Evolutionary conservation across 2,888 invertebrate genomes (phyloP).

Genomic region (Belgica antarctica): DNA sequence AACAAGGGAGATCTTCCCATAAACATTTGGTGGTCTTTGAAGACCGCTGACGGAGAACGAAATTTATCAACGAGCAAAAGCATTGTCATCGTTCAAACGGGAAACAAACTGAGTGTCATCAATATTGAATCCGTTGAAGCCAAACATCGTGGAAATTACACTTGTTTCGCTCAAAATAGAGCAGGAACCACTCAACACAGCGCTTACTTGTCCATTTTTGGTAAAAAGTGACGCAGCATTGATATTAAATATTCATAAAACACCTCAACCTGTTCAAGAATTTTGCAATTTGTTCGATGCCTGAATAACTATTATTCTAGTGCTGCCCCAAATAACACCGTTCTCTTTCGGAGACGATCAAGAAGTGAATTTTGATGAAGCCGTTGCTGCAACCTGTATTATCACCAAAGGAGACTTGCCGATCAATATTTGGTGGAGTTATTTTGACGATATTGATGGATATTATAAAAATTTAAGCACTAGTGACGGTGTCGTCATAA

Average conservation of each 20-base stretch:
- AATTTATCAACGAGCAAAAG: slow-evolving; percentile 57
- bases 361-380: slow-evolving; percentile 60
- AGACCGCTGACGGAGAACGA: slow-evolving; percentile 50
- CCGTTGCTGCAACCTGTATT: slow-evolving; percentile 63
- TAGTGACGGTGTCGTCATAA: slow-evolving; percentile 56
- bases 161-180: slow-evolving; percentile 62
- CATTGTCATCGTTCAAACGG: slow-evolving; percentile 59
- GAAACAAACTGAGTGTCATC: slow-evolving; percentile 63
- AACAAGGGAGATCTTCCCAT: slow-evolving; percentile 76
- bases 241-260: neutral
- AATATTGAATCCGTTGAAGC: slow-evolving; percentile 64
- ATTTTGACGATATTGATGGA: slow-evolving; percentile 52
- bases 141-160: slow-evolving; percentile 63
- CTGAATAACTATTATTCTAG: too few species aligned
- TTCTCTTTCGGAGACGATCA: slow-evolving; percentile 58
- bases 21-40: slow-evolving; percentile 69
- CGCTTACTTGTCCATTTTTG: slow-evolving; percentile 61
- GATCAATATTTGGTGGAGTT: slow-evolving; percentile 68
- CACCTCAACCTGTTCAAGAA: neutral
- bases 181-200: slow-evolving; percentile 61
- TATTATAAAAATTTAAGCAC: slow-evolving; percentile 49
- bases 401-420: slow-evolving; percentile 69
- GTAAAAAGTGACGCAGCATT: slow-evolving; percentile 50
- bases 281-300: slow-evolving; percentile 25
- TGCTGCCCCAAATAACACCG: slow-evolving; percentile 54